phyloP scores from a whole-genome alignment of 2,113 vertebrate species.

The Prochilodus magdalenae region DNA sequence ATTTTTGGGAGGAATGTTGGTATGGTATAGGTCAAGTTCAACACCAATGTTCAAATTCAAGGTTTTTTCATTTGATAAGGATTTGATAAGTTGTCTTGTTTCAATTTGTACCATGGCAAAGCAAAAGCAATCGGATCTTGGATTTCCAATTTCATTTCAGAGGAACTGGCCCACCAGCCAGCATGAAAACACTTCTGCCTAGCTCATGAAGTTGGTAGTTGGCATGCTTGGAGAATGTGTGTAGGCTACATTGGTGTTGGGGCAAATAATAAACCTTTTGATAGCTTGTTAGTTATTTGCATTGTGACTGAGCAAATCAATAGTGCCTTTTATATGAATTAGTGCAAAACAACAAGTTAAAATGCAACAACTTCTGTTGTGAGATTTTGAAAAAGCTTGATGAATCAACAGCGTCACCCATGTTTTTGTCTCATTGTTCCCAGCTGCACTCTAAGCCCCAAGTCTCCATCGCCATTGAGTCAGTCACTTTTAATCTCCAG shows the following conservation, averaged over 20 bases:
- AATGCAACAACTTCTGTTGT: no score
- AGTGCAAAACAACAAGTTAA: background rate
- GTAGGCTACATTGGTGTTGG: no score
- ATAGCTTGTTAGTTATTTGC: no score
- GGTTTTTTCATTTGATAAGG: background rate
- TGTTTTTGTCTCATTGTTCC: slow-evolving; percentile 37
- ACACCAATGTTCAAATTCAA: background rate
- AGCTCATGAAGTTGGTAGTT: no score
- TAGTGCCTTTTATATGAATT: background rate
- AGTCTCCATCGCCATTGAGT: slow-evolving; percentile 6
- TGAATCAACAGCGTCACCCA: slow-evolving; percentile 13
- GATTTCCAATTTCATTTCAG: no score
- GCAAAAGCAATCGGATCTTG: background rate
- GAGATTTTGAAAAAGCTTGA: slow-evolving; percentile 12
- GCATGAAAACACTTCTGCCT: no score
- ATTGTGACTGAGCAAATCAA: background rate
- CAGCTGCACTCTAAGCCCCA: background rate
- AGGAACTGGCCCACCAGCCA: no score
- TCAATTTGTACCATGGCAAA: background rate
- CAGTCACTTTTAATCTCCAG: slow-evolving; percentile 50
- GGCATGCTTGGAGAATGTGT: no score
- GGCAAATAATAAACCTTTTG: no score
- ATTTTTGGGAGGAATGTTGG: slow-evolving; percentile 9
- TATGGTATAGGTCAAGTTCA: background rate
- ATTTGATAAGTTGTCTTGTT: background rate